These are phyloP conservation scores for Palythoa grandiflora DNA, from an alignment of 92 coral and sea anemone species.

Conservation along the genomic window DNA sequence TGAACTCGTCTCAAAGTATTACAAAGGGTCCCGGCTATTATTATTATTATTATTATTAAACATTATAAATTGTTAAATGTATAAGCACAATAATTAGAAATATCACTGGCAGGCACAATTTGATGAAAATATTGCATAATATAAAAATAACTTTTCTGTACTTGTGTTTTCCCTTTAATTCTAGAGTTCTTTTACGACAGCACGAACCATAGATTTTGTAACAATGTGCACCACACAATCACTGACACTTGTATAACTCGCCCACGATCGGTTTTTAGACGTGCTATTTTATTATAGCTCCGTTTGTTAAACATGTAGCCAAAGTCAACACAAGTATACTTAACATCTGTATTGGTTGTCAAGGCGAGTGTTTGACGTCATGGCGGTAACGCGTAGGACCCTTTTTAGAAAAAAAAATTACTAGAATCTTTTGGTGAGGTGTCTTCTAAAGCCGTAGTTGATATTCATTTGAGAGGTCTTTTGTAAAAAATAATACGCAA, in stretches of 20 bases:
- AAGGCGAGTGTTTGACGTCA: not conserved
- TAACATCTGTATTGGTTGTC: not conserved
- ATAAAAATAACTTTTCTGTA: not conserved
- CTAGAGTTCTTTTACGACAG: not conserved
- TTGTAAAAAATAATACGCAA: not conserved
- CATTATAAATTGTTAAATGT: too few species aligned
- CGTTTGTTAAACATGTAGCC: slow-evolving; percentile 8
- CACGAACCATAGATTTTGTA: not conserved
- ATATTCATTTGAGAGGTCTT: not conserved
- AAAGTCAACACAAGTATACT: not conserved
- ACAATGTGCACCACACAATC: not conserved
- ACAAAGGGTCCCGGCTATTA: too few species aligned
- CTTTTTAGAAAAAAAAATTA: not conserved
- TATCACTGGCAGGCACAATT: not conserved
- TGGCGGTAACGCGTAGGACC: not conserved
- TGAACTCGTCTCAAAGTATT: too few species aligned
- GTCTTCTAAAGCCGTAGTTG: not conserved
- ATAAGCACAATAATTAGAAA: too few species aligned
- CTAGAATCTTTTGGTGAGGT: not conserved
- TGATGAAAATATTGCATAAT: not conserved
- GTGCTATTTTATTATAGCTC: not conserved
- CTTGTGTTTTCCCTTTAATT: not conserved
- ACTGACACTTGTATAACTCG: not conserved
- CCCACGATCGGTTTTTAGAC: not conserved
- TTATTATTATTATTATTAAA: too few species aligned